A percentile compares a stretch with the other conserved stretches of the same genome.
Conservation (phyloP, 2,888 invertebrate species). For the Anoncus sp. region DNA sequence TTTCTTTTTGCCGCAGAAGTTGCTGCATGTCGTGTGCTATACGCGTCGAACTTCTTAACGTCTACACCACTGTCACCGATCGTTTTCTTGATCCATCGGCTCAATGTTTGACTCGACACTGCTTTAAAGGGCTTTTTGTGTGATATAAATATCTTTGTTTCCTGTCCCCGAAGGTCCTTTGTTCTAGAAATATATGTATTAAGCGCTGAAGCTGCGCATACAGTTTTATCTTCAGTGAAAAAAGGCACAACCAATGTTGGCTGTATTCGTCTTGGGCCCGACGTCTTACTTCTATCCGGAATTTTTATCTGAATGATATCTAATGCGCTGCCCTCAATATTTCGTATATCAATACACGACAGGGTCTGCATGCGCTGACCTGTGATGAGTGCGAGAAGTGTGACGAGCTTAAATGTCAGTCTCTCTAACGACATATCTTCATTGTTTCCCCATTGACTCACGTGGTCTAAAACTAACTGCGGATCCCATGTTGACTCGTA, state of each 20-base stretch:
- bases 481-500: slow-evolving; percentile 24
- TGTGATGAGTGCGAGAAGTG: background rate
- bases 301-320: background rate
- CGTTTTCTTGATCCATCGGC: slow-evolving; percentile 16
- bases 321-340: background rate
- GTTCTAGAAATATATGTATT: background rate
- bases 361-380: slow-evolving; percentile 10
- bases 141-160: slow-evolving; percentile 2
- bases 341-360: background rate
- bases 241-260: too few species aligned
- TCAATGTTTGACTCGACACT: too few species aligned
- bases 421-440: background rate
- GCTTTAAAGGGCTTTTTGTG: background rate
- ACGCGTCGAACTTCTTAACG: slow-evolving; percentile 5
- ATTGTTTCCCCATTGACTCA: background rate
- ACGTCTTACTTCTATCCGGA: background rate
- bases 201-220: too few species aligned
- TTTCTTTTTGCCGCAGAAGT: slow-evolving; percentile 12
- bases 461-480: background rate
- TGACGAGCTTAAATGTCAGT: background rate
- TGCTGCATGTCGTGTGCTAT: slow-evolving; percentile 21
- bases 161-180: background rate
- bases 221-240: too few species aligned
- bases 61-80: background rate
- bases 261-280: background rate